Evolutionary conservation across 2,113 vertebrate genomes (phyloP).

Genomic region (Phaethornis superciliosus): DNA sequence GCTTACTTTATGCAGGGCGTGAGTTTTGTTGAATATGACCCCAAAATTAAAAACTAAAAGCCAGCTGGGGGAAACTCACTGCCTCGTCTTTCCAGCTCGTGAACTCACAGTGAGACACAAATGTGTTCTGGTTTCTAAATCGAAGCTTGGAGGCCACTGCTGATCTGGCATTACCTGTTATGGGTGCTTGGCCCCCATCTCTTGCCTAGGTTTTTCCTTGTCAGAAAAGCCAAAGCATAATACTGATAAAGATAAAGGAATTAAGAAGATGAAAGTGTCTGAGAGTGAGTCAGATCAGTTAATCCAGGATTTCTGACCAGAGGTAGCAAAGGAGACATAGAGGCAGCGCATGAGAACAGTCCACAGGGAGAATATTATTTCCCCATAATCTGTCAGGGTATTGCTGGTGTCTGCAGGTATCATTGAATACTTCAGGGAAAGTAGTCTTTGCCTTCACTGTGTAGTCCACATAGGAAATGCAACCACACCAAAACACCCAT

Average conservation of each 20-base stretch:
- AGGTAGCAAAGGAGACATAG: background rate
- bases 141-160: rapidly evolving
- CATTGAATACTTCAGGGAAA: background rate
- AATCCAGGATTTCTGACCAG: background rate
- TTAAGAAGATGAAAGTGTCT: background rate
- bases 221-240: background rate
- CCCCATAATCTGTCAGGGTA: too few species aligned
- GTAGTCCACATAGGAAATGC: rapidly evolving
- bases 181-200: rapidly evolving
- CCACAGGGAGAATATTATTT: background rate
- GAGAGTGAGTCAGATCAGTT: background rate
- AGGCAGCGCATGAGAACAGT: background rate
- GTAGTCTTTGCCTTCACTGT: background rate
- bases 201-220: rapidly evolving
- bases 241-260: background rate
- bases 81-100: background rate
- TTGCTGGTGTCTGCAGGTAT: background rate
- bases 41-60: background rate
- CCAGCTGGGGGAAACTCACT: rapidly evolving
- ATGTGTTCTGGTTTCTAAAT: background rate
- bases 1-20: rapidly evolving
- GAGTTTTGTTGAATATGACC: background rate
- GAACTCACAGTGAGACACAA: rapidly evolving
- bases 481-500: background rate
- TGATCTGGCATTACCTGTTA: rapidly evolving